These are phyloP conservation scores for Ptyas mucosa DNA, from an alignment of 2,113 vertebrate genomes.

Conservation along the genomic window DNA sequence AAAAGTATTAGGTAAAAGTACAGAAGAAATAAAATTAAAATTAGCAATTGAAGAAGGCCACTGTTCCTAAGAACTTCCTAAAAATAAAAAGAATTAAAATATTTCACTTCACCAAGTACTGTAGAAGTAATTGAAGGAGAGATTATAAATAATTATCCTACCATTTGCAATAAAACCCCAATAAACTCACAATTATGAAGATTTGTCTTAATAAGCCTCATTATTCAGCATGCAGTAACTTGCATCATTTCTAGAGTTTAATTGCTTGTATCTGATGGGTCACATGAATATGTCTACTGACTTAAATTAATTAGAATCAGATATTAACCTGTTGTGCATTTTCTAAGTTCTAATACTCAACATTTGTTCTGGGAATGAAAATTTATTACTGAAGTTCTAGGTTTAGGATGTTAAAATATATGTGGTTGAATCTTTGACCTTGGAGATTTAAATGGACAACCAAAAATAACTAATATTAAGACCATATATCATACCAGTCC, in stretches of 20 bases:
- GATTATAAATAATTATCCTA: neutral
- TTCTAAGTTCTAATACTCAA: slow-evolving; percentile 13
- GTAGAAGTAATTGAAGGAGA: neutral
- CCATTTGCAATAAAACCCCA: neutral
- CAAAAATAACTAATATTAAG: neutral
- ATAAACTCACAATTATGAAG: neutral
- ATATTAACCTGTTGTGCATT: slow-evolving; percentile 14
- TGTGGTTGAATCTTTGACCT: neutral
- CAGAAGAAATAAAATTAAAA: neutral
- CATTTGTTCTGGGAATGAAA: slow-evolving; percentile 9
- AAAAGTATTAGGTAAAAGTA: neutral
- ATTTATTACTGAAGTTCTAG: neutral
- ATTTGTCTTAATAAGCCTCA: neutral
- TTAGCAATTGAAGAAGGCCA: neutral
- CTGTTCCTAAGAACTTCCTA: neutral
- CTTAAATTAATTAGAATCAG: slow-evolving; percentile 24
- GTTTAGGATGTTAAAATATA: neutral
- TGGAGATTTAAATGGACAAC: neutral
- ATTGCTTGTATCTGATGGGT: slow-evolving; percentile 17
- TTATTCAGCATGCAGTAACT: neutral
- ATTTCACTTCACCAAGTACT: neutral
- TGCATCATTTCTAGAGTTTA: slow-evolving; percentile 18
- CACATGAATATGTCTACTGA: slow-evolving; percentile 14
- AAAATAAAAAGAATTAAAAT: neutral
- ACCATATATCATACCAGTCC: neutral